These are phyloP conservation scores for Epistrophella euchroma DNA, from an alignment of 2,888 invertebrate species.

Conservation along the genomic window DNA sequence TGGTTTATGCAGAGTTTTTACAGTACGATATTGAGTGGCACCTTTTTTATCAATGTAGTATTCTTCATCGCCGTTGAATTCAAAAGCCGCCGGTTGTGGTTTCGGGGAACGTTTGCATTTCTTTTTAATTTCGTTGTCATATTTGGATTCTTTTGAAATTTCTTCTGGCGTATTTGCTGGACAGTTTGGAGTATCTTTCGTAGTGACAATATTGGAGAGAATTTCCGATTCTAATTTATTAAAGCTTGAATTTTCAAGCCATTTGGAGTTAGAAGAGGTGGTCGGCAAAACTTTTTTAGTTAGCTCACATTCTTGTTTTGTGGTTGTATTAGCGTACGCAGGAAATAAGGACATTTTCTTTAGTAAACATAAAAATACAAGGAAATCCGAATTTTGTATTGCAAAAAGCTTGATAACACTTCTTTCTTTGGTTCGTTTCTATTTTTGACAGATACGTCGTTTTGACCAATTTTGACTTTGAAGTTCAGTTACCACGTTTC, in stretches of 20 bases:
- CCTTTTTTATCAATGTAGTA: slow-evolving; percentile 86
- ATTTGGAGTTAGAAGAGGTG: slow-evolving; percentile 24
- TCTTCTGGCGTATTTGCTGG: background rate
- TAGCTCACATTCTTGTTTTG: background rate
- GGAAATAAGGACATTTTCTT: slow-evolving; percentile 77
- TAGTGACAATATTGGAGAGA: slow-evolving; percentile 2
- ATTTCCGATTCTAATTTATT: background rate
- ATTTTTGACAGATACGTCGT: too few relatives aligned
- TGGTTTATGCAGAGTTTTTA: slow-evolving; percentile 87
- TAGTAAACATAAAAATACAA: too few relatives aligned
- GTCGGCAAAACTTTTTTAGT: background rate
- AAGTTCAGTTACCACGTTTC: too few relatives aligned
- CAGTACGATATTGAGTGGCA: slow-evolving; percentile 86
- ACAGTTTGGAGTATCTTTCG: background rate
- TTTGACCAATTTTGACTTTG: too few relatives aligned
- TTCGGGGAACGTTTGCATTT: background rate
- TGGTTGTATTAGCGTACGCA: slow-evolving; percentile 58
- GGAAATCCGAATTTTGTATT: too few relatives aligned
- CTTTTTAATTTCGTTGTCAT: slow-evolving; percentile 14
- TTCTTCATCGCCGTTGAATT: slow-evolving; percentile 83
- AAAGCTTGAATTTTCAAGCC: slow-evolving; percentile 77
- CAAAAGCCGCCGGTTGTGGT: slow-evolving; percentile 55
- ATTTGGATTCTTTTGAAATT: background rate
- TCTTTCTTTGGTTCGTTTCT: too few relatives aligned
- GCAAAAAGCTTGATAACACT: too few relatives aligned